Percentiles rank a stretch among this genome's conserved stretches.
Conservation (phyloP, 2,113 vertebrate genomes). For the Dinomys branickii region DNA sequence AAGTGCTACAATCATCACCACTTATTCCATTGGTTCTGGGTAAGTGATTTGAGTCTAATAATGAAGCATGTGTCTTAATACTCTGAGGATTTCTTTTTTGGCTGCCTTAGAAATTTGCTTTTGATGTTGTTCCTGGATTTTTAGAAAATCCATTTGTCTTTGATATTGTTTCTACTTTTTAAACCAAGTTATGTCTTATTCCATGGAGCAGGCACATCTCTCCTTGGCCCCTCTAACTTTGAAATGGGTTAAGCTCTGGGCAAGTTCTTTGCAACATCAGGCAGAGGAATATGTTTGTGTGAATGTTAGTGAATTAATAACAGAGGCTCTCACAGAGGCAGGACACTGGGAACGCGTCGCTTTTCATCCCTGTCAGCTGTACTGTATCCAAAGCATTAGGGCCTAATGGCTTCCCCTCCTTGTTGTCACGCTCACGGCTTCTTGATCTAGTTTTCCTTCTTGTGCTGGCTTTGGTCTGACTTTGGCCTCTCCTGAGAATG, state of each 20-base stretch:
- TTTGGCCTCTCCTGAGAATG: conserved; percentile 53
- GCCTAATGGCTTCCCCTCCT: conserved; percentile 53
- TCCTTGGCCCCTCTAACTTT: background rate
- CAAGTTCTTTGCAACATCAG: conserved; percentile 13
- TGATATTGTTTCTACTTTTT: background rate
- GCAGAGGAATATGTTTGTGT: background rate
- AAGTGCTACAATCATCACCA: fast-evolving
- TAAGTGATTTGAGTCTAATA: background rate
- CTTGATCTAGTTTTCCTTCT: conserved; percentile 63
- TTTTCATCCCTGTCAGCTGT: conserved; percentile 57
- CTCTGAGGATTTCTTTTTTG: background rate
- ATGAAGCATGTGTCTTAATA: background rate
- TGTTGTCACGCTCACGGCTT: conserved; percentile 40
- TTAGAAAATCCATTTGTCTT: background rate
- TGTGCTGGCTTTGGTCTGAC: conserved; percentile 26
- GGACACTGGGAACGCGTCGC: background rate
- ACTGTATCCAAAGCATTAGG: conserved; percentile 9
- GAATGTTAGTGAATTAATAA: conserved; percentile 45
- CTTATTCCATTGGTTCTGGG: background rate
- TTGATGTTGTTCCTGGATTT: background rate
- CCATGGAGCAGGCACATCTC: background rate
- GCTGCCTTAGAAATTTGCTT: background rate
- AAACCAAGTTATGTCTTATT: background rate
- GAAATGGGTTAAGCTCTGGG: background rate
- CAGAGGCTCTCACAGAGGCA: background rate